A percentile compares a stretch with the other conserved stretches of the same genome.
phyloP scores from a whole-genome alignment of 2,888 invertebrate genomes.

The Epistrophe eligans region DNA sequence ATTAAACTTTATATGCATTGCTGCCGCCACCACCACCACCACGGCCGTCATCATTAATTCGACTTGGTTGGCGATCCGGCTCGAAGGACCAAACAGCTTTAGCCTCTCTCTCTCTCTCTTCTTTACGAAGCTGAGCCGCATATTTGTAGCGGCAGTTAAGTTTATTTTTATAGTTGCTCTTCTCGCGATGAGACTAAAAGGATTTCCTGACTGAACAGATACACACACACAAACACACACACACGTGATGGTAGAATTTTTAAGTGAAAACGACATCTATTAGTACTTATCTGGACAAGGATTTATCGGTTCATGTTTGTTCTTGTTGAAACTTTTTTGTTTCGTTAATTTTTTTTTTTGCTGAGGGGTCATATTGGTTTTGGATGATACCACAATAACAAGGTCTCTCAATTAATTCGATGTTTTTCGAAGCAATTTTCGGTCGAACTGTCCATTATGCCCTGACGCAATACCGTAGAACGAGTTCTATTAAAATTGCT shows the following conservation, averaged over 20 bases:
- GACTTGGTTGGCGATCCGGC: constrained; percentile 34
- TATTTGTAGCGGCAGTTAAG: constrained; percentile 63
- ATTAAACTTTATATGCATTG: constrained; percentile 83
- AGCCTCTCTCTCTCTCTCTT: neutral
- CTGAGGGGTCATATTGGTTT: constrained; percentile 38
- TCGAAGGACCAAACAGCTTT: constrained; percentile 42
- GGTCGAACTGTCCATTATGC: neutral
- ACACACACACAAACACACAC: constrained; percentile 16
- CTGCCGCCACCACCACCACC: neutral
- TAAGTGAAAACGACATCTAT: constrained; percentile 76
- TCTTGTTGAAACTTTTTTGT: constrained; percentile 27
- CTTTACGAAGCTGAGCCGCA: constrained; percentile 22
- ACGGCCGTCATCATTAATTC: constrained; percentile 19
- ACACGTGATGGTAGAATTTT: constrained; percentile 40
- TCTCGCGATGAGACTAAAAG: constrained; percentile 35
- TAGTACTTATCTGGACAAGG: constrained; percentile 73
- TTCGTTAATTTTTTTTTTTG: neutral
- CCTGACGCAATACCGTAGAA: neutral
- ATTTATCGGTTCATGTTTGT: constrained; percentile 72
- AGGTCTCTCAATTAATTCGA: constrained; percentile 70
- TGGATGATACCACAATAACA: constrained; percentile 69
- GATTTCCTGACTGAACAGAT: constrained; percentile 41
- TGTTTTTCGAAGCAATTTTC: constrained; percentile 29
- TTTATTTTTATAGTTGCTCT: constrained; percentile 68
- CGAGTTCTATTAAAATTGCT: constrained; percentile 48